Percentiles rank a stretch among this genome's conserved stretches.
Evolutionary conservation across 64 coral and sea anemone genomes (phyloP).

Genomic region (Hydrozoanthus tunicans): DNA sequence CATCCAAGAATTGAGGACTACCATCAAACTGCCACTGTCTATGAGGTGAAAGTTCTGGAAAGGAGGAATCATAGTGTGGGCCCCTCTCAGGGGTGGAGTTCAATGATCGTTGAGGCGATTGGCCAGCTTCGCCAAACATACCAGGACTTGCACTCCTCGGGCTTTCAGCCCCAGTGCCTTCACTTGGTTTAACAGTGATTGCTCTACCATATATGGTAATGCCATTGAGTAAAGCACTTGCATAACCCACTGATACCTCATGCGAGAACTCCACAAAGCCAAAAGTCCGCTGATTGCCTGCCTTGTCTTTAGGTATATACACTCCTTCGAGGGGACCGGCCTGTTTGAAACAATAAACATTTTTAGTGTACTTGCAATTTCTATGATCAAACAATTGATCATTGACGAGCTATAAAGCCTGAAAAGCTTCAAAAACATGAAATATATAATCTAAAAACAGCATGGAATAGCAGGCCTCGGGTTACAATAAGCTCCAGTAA

Average conservation of each 20-base stretch:
- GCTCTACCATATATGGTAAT: slow-evolving; percentile 75
- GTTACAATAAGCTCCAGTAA: no score
- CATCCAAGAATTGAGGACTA: slow-evolving; percentile 5
- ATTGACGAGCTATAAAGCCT: no score
- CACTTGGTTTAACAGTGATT: slow-evolving; percentile 72
- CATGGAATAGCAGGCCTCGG: no score
- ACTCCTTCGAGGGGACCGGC: slow-evolving; percentile 88
- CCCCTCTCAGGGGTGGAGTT: neutral
- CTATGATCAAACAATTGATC: no score
- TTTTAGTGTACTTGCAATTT: no score
- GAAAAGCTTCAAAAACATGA: no score
- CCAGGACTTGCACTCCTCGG: slow-evolving; percentile 25
- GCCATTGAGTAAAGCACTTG: slow-evolving; percentile 80
- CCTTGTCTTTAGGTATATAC: slow-evolving; percentile 89
- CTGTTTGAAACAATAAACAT: slow-evolving; percentile 50
- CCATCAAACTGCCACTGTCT: slow-evolving; percentile 30
- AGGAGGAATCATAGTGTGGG: neutral
- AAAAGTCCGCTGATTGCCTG: slow-evolving; percentile 69
- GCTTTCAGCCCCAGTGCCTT: slow-evolving; percentile 5
- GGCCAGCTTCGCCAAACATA: neutral
- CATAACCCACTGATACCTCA: slow-evolving; percentile 76
- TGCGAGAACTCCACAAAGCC: slow-evolving; percentile 87
- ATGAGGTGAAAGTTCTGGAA: slow-evolving; percentile 6
- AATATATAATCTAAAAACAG: no score
- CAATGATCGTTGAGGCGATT: neutral